Evolutionary conservation across 2,113 vertebrate species (phyloP).

Genomic region (Sylvilagus bachmani): DNA sequence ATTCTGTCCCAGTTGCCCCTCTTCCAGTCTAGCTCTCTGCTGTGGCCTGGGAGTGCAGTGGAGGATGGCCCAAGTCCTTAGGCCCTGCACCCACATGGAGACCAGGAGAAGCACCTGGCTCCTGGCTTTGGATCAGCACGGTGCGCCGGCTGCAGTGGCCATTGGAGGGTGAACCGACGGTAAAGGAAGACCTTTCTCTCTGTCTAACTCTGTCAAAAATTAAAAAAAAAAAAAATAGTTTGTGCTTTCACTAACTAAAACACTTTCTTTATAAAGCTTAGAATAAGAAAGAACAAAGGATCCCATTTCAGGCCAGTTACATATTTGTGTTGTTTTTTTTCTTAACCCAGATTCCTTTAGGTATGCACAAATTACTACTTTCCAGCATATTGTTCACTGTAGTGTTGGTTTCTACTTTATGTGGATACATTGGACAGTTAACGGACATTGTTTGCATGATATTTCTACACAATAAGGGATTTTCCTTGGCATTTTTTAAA

Average conservation of each 20-base stretch:
- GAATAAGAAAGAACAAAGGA: neutral
- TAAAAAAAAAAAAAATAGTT: too few relatives aligned
- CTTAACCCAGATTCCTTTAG: neutral
- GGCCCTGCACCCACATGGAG: too few relatives aligned
- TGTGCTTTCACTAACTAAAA: neutral
- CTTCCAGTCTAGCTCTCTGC: too few relatives aligned
- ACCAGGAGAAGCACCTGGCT: too few relatives aligned
- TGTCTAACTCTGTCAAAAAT: too few relatives aligned
- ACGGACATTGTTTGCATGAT: neutral
- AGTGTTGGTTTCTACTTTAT: neutral
- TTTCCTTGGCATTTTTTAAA: conserved; percentile 24
- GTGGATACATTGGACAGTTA: neutral
- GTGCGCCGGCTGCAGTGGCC: too few relatives aligned
- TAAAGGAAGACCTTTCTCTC: too few relatives aligned
- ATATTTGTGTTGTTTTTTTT: conserved; percentile 10
- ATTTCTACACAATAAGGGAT: neutral
- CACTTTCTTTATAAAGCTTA: neutral
- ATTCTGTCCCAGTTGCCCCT: too few relatives aligned
- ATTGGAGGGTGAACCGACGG: too few relatives aligned
- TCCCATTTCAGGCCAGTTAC: neutral
- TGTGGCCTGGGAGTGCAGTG: too few relatives aligned
- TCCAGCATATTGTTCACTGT: neutral
- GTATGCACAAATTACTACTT: conserved; percentile 28
- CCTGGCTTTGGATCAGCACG: too few relatives aligned
- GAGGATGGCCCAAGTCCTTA: too few relatives aligned